A percentile compares a stretch with the other conserved stretches of the same genome.
These are phyloP conservation scores for Atopsyche davidsoni DNA, from an alignment of 1,140 invertebrate genomes.

Conservation along the genomic window DNA sequence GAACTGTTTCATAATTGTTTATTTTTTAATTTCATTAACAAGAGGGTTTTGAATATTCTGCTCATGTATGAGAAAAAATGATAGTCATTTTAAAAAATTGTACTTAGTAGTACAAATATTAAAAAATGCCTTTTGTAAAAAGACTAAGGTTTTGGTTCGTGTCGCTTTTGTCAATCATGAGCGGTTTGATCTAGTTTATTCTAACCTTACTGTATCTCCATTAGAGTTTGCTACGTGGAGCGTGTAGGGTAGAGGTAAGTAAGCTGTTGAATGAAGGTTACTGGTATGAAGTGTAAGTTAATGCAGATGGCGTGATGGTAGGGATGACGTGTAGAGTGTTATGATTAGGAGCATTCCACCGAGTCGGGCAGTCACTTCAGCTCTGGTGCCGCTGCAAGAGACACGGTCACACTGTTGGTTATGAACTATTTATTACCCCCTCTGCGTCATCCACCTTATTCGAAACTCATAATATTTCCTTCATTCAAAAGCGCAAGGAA, in stretches of 20 bases:
- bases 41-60: too few species aligned
- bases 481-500: slow-evolving; percentile 18
- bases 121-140: too few species aligned
- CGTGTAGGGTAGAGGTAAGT: not conserved
- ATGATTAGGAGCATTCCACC: slow-evolving; percentile 49
- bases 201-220: too few species aligned
- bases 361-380: slow-evolving; percentile 47
- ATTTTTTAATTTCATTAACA: too few species aligned
- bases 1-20: too few species aligned
- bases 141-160: slow-evolving; percentile 1
- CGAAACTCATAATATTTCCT: slow-evolving; percentile 25
- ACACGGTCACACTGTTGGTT: slow-evolving; percentile 47
- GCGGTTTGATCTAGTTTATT: not conserved
- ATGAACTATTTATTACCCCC: slow-evolving; percentile 23
- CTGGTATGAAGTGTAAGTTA: not conserved
- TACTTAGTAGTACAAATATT: too few species aligned
- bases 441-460: slow-evolving; percentile 21
- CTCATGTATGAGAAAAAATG: too few species aligned
- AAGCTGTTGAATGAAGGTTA: slow-evolving; percentile 8
- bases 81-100: too few species aligned
- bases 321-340: slow-evolving; percentile 25
- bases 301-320: not conserved
- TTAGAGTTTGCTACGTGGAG: too few species aligned
- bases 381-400: slow-evolving; percentile 46
- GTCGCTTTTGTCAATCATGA: not conserved